These are phyloP conservation scores for Drosophila ogumai DNA, from an alignment of 1,140 invertebrate species.

Conservation along the genomic window DNA sequence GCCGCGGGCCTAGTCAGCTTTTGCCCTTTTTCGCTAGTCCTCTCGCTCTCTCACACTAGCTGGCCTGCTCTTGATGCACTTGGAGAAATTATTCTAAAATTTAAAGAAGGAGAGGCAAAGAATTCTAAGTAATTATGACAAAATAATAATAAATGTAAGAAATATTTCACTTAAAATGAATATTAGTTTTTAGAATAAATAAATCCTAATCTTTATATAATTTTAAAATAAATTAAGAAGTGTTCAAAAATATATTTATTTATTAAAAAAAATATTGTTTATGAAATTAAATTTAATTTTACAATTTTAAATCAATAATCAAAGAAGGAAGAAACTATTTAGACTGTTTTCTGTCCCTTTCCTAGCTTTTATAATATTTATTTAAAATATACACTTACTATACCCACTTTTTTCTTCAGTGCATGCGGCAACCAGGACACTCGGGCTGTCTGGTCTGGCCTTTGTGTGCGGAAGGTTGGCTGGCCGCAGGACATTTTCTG, in stretches of 20 bases:
- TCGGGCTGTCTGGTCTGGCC: conserved; percentile 75
- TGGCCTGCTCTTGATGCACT: conserved; percentile 17
- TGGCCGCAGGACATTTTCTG: conserved; percentile 79
- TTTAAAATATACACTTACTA: too few relatives aligned
- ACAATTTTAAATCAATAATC: too few relatives aligned
- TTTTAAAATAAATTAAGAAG: not conserved
- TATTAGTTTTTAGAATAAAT: too few relatives aligned
- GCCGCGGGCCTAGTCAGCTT: conserved; percentile 76
- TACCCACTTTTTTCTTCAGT: not conserved
- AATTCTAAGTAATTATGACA: not conserved
- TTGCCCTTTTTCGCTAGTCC: conserved; percentile 72
- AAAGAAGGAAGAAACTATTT: not conserved
- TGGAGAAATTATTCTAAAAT: too few relatives aligned
- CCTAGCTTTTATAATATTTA: not conserved
- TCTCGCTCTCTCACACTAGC: conserved; percentile 30
- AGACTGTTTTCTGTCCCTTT: not conserved
- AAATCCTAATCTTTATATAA: too few relatives aligned
- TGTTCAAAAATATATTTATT: not conserved
- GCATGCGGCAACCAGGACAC: conserved; percentile 62
- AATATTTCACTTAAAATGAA: too few relatives aligned
- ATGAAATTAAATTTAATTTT: not conserved
- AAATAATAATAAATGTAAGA: not conserved
- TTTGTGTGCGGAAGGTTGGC: conserved; percentile 83
- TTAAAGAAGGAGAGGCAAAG: too few relatives aligned
- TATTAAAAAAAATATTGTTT: not conserved